A percentile compares a stretch with the other conserved stretches of the same genome.
These are phyloP conservation scores for Tetramorium simillimum DNA, from an alignment of 1,140 invertebrate species.

Conservation along the genomic window DNA sequence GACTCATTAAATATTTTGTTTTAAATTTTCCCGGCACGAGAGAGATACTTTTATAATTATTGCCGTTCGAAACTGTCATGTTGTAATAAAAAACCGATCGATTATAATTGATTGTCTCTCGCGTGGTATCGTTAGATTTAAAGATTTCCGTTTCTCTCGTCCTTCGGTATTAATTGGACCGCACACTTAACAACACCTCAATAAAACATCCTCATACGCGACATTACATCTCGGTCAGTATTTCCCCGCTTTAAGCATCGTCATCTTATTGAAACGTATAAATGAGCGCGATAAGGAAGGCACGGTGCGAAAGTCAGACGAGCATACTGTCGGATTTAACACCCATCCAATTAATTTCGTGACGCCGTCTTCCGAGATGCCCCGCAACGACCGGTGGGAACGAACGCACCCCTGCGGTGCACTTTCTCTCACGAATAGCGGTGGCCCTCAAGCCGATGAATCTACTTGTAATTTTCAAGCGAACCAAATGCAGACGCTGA, in stretches of 20 bases:
- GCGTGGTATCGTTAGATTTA: constrained; percentile 11
- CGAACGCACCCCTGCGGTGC: constrained; percentile 68
- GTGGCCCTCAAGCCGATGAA: constrained; percentile 17
- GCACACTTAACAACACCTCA: constrained; percentile 12
- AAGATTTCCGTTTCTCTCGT: not conserved
- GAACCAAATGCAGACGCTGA: not conserved
- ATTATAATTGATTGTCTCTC: not conserved
- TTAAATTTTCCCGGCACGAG: not conserved
- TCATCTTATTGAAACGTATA: constrained; percentile 68
- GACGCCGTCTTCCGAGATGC: constrained; percentile 59
- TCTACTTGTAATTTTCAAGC: constrained; percentile 28
- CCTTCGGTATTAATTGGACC: not conserved
- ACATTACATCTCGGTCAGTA: not conserved
- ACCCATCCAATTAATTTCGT: constrained; percentile 73
- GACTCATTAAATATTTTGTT: not conserved
- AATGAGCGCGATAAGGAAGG: constrained; percentile 68
- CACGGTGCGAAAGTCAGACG: constrained; percentile 64
- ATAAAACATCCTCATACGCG: constrained; percentile 18
- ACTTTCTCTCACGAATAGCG: constrained; percentile 55
- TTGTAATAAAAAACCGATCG: not conserved
- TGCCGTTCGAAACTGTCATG: not conserved
- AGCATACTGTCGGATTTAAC: constrained; percentile 68
- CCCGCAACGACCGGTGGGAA: constrained; percentile 60
- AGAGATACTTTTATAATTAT: not conserved
- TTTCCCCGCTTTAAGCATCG: constrained; percentile 42